Evolutionary conservation across 2,797 vertebrate genomes (phyloP), one percentile per base, ranked within the genome.

Genomic region (Crax fasciolata): DNA sequence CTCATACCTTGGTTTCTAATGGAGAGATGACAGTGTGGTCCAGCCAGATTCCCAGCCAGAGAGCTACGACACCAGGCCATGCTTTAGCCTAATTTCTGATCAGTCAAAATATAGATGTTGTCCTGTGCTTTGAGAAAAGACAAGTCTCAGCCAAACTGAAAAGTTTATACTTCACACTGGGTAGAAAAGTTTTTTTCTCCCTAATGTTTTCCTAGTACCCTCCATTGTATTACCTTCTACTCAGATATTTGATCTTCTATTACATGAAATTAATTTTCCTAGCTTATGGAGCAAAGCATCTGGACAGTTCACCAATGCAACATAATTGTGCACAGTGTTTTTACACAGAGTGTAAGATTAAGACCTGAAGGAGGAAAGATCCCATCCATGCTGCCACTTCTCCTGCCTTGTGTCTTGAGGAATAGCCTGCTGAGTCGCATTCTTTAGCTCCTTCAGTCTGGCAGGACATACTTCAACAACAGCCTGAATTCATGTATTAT

Each of bases 271-370:
- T 14, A n/a, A 2, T 20, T 71, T 57, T 27, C 39, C 19, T 46
- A 39, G 8, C 20, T 57, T 46, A 39, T 38, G 43, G 11, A 78
- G 13, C 7, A 58, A 68, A 54, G 17, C 15, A 46, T 7, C 38
- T 61, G 17, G 4, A 19, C 57, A 35, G 38, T 68, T 46, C 58
- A 28, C 78, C 46, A 73, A n/a, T 6, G 24, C 28, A n/a, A 8
- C 11, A 7, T 17, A 43, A 68, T 13, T 68, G 39, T 39, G 58
- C 4, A 0, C 0, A 6, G 2, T 7, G 2, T 6, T 76, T 46
- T 84, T 38, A 35, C 35, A 35, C 35, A 35, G 35, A 19, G 70
- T 9, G 7, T 30, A 32, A 58, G 25, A 7, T 5, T 38, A 54
- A 86, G 55, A 81, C 23, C 41, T 1, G 11, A 76, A 70, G 49